Percentiles rank a stretch among this genome's conserved stretches.
Evolutionary conservation across 2,888 invertebrate species (phyloP).

Genomic region (Cremastinae sp.): DNA sequence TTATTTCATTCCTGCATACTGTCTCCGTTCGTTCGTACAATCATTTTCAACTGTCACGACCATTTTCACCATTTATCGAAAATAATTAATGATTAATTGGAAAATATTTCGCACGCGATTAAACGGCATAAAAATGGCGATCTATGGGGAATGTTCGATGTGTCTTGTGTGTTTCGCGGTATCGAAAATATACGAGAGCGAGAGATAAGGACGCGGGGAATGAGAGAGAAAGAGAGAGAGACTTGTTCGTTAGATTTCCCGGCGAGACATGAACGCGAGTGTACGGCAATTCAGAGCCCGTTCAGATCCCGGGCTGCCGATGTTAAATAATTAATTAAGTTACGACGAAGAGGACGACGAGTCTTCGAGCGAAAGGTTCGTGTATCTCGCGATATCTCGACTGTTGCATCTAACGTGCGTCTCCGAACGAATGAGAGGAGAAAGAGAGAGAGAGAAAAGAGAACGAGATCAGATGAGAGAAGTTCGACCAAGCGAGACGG

Average conservation of each 20-base stretch:
- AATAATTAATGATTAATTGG: not conserved
- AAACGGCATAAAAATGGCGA: conserved; percentile 5
- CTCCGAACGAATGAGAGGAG: conserved; percentile 42
- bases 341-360: conserved; percentile 58
- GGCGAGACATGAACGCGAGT: conserved; percentile 63
- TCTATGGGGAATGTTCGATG: conserved; percentile 8
- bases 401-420: conserved; percentile 57
- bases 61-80: not conserved
- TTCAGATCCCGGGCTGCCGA: conserved; percentile 62
- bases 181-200: conserved; percentile 45
- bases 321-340: conserved; percentile 73
- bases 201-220: conserved; percentile 63
- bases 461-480: conserved; percentile 35
- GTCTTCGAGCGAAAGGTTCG: conserved; percentile 52
- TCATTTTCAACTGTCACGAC: not conserved
- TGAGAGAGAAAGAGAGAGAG: conserved; percentile 24
- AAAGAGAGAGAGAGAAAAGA: conserved; percentile 38
- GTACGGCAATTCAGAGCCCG: conserved; percentile 43
- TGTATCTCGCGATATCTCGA: conserved; percentile 60
- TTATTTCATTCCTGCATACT: too few relatives aligned
- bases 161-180: conserved; percentile 21
- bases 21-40: too few relatives aligned
- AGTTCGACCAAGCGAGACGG: conserved; percentile 37
- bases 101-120: conserved; percentile 8
- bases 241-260: conserved; percentile 65